These are phyloP conservation scores for Zapus hudsonius DNA, from an alignment of 2,113 vertebrate species.

Conservation along the genomic window DNA sequence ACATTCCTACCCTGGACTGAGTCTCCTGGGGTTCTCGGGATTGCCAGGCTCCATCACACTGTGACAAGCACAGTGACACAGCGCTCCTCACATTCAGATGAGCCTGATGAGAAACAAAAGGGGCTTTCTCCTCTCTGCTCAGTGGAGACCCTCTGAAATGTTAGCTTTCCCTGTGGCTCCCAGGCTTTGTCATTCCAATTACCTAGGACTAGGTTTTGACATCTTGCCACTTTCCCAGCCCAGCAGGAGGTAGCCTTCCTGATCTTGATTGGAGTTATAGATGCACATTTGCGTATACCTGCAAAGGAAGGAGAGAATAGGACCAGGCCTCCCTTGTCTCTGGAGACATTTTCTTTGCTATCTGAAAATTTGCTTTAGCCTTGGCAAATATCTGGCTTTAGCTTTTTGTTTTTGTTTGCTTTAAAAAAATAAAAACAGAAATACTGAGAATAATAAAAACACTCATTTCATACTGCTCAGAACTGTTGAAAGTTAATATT, in stretches of 20 bases:
- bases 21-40: constrained; percentile 80
- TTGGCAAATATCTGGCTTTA: neutral
- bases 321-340: neutral
- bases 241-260: constrained; percentile 70
- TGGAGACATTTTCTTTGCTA: neutral
- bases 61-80: constrained; percentile 80
- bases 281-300: neutral
- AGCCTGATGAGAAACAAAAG: constrained; percentile 77
- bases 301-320: constrained; percentile 26
- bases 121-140: constrained; percentile 69
- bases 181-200: constrained; percentile 81
- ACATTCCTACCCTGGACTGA: constrained; percentile 80
- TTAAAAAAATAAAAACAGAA: constrained; percentile 31
- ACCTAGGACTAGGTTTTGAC: constrained; percentile 78
- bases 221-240: constrained; percentile 85
- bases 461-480: neutral
- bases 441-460: constrained; percentile 21
- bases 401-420: constrained; percentile 23
- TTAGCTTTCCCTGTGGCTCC: constrained; percentile 79
- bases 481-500: constrained; percentile 23
- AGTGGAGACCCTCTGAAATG: constrained; percentile 82
- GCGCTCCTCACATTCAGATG: constrained; percentile 72
- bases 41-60: constrained; percentile 84
- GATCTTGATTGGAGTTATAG: constrained; percentile 42
- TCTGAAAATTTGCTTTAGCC: constrained; percentile 29